A percentile compares a stretch with the other conserved stretches of the same genome.
Evolutionary conservation across 2,888 invertebrate genomes (phyloP).

Genomic region (Drosophila ochracea): DNA sequence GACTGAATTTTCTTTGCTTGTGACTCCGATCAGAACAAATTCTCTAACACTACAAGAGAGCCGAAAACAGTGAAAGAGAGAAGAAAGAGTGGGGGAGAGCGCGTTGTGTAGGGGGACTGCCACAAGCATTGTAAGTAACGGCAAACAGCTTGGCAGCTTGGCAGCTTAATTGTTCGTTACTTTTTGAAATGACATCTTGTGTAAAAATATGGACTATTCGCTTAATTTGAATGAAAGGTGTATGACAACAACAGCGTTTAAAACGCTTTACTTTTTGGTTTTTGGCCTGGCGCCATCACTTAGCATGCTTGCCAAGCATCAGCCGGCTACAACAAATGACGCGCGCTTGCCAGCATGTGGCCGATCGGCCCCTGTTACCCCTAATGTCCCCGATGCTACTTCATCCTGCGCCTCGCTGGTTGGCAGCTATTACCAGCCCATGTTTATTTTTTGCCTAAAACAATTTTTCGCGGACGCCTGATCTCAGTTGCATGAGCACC

Average conservation of each 20-base stretch:
- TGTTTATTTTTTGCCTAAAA: conserved; percentile 69
- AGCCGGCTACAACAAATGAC: conserved; percentile 68
- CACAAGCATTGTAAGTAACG: conserved; percentile 5
- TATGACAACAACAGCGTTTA: conserved; percentile 18
- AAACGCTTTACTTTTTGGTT: conserved; percentile 48
- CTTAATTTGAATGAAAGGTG: conserved; percentile 39
- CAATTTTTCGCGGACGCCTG: conserved; percentile 79
- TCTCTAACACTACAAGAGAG: background rate
- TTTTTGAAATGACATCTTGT: conserved; percentile 41
- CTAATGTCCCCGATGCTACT: conserved; percentile 16
- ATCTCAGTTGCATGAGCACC: conserved; percentile 71
- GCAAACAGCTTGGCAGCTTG: conserved; percentile 46
- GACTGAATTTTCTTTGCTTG: conserved; percentile 48
- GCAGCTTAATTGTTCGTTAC: conserved; percentile 39
- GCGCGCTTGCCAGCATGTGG: conserved; percentile 45
- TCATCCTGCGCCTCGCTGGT: conserved; percentile 33
- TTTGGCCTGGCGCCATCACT: conserved; percentile 68
- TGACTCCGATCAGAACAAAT: conserved; percentile 57
- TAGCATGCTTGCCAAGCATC: conserved; percentile 44
- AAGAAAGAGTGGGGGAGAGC: background rate
- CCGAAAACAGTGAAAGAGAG: background rate
- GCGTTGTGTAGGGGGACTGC: conserved; percentile 6
- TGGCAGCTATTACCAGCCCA: conserved; percentile 28
- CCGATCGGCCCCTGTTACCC: conserved; percentile 1
- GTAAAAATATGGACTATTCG: conserved; percentile 3